These are phyloP conservation scores for Drosophila acutilabella DNA, from an alignment of 2,888 invertebrate genomes.

Conservation along the genomic window DNA sequence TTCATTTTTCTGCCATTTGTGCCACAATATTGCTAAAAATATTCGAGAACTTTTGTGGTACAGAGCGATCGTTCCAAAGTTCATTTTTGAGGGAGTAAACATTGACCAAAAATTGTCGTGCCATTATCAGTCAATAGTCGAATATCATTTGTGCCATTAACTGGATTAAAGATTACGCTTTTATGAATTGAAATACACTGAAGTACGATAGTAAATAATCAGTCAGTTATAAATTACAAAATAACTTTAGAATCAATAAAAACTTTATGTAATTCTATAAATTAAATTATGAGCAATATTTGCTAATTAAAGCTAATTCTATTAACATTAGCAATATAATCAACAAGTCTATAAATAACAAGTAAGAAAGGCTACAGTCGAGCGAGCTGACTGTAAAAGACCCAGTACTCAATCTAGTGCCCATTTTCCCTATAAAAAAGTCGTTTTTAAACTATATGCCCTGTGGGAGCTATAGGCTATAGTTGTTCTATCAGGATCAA, in stretches of 20 bases:
- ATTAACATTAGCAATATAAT: conserved; percentile 20
- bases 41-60: background rate
- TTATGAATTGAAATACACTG: background rate
- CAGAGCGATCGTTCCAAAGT: conserved; percentile 15
- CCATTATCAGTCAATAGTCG: conserved; percentile 5
- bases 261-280: background rate
- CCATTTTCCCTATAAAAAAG: too few relatives aligned
- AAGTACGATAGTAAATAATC: background rate
- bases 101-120: background rate
- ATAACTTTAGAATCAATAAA: background rate
- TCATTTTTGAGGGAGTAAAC: background rate
- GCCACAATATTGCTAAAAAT: background rate
- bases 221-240: conserved; percentile 2
- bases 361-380: too few relatives aligned
- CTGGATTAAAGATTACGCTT: conserved; percentile 7
- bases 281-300: conserved; percentile 8
- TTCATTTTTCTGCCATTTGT: background rate
- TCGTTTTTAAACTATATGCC: too few relatives aligned
- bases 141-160: background rate
- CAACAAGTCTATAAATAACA: background rate
- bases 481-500: too few relatives aligned
- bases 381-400: too few relatives aligned
- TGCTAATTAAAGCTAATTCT: conserved; percentile 24
- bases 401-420: too few relatives aligned
- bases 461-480: too few relatives aligned